These are phyloP conservation scores for Ditylenchus weischeri DNA, from an alignment of 2,888 invertebrate species.

Conservation along the genomic window DNA sequence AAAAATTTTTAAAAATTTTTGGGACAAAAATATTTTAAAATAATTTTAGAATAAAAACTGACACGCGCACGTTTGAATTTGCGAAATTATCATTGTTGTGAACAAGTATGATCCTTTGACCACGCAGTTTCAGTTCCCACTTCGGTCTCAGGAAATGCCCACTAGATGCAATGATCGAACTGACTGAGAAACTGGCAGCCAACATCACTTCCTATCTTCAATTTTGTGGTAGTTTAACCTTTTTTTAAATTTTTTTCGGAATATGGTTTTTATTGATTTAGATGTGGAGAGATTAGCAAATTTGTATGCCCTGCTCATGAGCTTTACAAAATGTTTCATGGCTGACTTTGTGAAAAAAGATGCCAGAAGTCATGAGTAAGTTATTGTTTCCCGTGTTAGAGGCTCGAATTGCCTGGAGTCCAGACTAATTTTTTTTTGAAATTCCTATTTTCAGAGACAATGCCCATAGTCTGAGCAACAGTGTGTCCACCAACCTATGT, in stretches of 20 bases:
- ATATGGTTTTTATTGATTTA: neutral
- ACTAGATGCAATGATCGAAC: slow-evolving; percentile 7
- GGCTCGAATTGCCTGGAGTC: neutral
- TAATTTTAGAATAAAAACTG: no score
- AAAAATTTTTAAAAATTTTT: no score
- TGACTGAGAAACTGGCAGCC: neutral
- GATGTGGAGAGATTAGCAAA: neutral
- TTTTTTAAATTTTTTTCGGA: neutral
- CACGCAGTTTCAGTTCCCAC: neutral
- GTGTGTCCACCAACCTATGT: neutral
- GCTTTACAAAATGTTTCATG: slow-evolving; percentile 1
- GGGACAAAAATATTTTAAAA: no score
- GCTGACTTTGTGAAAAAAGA: slow-evolving; percentile 5
- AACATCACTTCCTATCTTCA: neutral
- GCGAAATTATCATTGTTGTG: neutral
- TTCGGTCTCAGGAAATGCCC: slow-evolving; percentile 5
- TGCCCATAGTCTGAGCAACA: neutral
- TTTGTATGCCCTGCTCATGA: neutral
- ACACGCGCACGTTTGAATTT: no score
- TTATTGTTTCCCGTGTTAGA: neutral
- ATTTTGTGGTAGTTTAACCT: neutral
- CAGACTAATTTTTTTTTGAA: neutral
- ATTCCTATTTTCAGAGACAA: neutral
- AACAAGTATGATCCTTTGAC: neutral
- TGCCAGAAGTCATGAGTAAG: slow-evolving; percentile 9